Evolutionary conservation across 2,113 vertebrate genomes (phyloP), one percentile per base, ranked within the genome.

Genomic region (Procavia capensis): DNA sequence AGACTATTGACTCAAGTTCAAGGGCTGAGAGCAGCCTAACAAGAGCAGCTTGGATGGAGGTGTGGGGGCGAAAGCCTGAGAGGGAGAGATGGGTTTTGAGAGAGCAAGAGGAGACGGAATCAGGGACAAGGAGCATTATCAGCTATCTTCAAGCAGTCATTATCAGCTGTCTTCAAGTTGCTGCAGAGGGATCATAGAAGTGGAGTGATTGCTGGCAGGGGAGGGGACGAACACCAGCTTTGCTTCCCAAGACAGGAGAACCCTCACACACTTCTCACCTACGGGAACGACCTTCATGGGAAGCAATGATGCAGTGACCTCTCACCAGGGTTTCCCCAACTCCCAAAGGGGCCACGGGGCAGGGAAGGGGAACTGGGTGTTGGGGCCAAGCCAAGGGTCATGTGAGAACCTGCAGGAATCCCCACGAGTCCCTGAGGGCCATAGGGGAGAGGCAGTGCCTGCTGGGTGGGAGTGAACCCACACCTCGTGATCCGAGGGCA

Each of bases 361-460:
- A 24, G 5, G 20, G 5, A n/a, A 27, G 41, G 39, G 43, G 61
- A 8, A 6, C 22, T 22, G 36, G 45, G 27, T 39, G 8, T 4
- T 5, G 34, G 66, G 47, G 50, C n/a, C 64, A 11, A 16, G 47
- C 57, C n/a, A 39, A 25, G 50, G 17, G 57, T 3, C 24, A 19
- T 14, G 1, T 29, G 36, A 81, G 66, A 25, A 22, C 9, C 41
- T 34, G 22, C 59, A 24, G n/a, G 76, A 70, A 68, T 24, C 31
- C 2, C 31, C 3, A 1, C 72, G 81, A 7, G 36, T 4, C 17
- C 19, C 7, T 0, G 1, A 5, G 70, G 61, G 22, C 27, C 39
- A 41, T 5, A 2, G 2, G 9, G 79, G 31, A 50, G 47, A 39
- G 4, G 34, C 20, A 57, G 36, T 4, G 6, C 66, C 43, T 36